Conservation (phyloP, 2,888 invertebrate species). For the Cinara cedri region DNA sequence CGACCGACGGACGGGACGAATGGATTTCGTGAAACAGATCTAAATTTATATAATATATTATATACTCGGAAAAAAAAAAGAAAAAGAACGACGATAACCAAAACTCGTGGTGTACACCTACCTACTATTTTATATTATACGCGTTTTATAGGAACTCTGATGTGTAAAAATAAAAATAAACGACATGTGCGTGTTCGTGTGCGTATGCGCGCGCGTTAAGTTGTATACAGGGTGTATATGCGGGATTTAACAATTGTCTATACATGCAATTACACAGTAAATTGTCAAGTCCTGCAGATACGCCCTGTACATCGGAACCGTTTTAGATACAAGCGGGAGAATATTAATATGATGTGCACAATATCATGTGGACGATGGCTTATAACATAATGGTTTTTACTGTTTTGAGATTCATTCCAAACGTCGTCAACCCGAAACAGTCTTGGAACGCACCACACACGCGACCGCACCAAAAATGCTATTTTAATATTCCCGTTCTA, state of each 20-base stretch:
- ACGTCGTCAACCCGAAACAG: neutral
- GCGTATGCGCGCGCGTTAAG: no score
- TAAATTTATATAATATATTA: no score
- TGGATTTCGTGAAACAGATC: constrained; percentile 6
- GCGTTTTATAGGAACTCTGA: neutral
- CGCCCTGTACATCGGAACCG: no score
- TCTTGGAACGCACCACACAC: neutral
- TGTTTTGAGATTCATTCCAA: constrained; percentile 2
- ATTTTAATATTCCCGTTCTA: neutral
- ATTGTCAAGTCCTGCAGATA: no score
- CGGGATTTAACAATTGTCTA: no score
- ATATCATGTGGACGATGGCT: neutral
- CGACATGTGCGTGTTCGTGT: neutral
- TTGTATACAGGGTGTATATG: no score
- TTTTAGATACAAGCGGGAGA: no score
- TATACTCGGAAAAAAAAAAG: neutral
- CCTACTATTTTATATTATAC: neutral
- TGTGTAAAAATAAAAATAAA: constrained; percentile 38
- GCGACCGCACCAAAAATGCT: neutral
- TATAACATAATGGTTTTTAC: neutral
- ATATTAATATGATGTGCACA: neutral
- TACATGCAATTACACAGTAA: no score
- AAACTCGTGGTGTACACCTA: neutral
- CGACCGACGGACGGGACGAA: neutral
- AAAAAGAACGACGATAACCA: neutral